A percentile compares a stretch with the other conserved stretches of the same genome.
Conservation (phyloP, 2,888 invertebrate genomes). For the Biston betularia region DNA sequence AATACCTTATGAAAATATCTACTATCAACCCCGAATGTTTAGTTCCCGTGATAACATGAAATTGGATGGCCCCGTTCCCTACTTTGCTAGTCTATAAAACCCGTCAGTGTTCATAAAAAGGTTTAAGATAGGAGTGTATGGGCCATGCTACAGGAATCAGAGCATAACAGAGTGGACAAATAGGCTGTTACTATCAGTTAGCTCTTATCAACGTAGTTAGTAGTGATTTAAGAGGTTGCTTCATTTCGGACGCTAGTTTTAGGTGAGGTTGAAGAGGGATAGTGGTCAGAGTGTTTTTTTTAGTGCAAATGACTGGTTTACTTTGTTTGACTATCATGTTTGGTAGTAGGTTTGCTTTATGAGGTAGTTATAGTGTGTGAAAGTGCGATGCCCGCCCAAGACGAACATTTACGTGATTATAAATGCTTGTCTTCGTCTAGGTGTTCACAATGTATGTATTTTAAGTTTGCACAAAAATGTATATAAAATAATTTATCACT, state of each 20-base stretch:
- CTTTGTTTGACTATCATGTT: no score
- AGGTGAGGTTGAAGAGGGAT: neutral
- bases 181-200: constrained; percentile 52
- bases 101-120: constrained; percentile 53
- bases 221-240: constrained; percentile 19
- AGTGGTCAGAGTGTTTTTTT: no score
- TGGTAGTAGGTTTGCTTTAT: no score
- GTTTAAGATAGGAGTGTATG: constrained; percentile 52
- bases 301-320: no score
- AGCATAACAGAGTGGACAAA: constrained; percentile 42
- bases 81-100: constrained; percentile 15
- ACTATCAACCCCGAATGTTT: constrained; percentile 34
- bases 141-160: constrained; percentile 52
- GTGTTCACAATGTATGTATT: no score
- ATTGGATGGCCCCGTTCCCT: constrained; percentile 50
- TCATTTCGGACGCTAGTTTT: constrained; percentile 8
- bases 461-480: no score
- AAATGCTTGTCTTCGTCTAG: no score
- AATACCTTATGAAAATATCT: constrained; percentile 39
- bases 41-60: constrained; percentile 47
- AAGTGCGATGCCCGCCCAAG: no score
- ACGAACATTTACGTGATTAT: no score
- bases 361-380: no score
- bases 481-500: no score
- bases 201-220: constrained; percentile 46